Conservation (phyloP, 2,888 invertebrate genomes). For the Nemotelus pantherinus region DNA sequence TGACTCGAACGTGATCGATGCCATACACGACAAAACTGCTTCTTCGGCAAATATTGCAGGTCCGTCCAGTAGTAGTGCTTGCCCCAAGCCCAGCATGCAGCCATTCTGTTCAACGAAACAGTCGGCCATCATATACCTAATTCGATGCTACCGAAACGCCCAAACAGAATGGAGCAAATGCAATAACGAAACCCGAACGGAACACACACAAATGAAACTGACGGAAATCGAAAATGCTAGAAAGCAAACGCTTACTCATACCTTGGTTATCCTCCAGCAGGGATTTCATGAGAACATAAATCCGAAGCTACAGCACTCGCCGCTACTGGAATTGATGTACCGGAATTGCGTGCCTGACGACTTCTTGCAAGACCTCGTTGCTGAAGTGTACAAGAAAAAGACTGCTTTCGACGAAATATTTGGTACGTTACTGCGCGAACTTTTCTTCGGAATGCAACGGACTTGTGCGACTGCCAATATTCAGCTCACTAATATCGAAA, state of each 20-base stretch:
- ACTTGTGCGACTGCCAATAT: slow-evolving; percentile 50
- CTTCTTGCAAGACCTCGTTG: slow-evolving; percentile 70
- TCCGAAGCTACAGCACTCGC: slow-evolving; percentile 64
- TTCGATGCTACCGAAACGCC: slow-evolving; percentile 60
- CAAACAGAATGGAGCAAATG: slow-evolving; percentile 50
- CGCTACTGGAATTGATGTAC: slow-evolving; percentile 70
- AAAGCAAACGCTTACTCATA: slow-evolving; percentile 66
- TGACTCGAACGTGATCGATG: slow-evolving; percentile 57
- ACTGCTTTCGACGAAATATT: slow-evolving; percentile 61
- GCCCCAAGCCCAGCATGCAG: slow-evolving; percentile 53
- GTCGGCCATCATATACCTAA: slow-evolving; percentile 59
- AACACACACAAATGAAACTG: slow-evolving; percentile 49
- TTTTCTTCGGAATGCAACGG: slow-evolving; percentile 64
- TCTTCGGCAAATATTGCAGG: slow-evolving; percentile 5
- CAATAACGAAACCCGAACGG: slow-evolving; percentile 59
- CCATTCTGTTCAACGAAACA: slow-evolving; percentile 56
- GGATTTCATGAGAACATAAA: slow-evolving; percentile 58
- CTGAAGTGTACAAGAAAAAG: slow-evolving; percentile 66
- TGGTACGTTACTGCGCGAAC: slow-evolving; percentile 59
- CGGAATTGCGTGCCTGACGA: slow-evolving; percentile 71
- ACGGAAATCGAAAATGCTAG: slow-evolving; percentile 43
- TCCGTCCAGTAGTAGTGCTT: slow-evolving; percentile 41
- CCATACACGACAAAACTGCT: neutral
- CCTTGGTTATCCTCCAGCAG: slow-evolving; percentile 69
- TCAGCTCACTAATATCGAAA: slow-evolving; percentile 75